A percentile compares a stretch with the other conserved stretches of the same genome.
phyloP scores from a whole-genome alignment of 1,140 invertebrate genomes.

The Drosophila jambulina region DNA sequence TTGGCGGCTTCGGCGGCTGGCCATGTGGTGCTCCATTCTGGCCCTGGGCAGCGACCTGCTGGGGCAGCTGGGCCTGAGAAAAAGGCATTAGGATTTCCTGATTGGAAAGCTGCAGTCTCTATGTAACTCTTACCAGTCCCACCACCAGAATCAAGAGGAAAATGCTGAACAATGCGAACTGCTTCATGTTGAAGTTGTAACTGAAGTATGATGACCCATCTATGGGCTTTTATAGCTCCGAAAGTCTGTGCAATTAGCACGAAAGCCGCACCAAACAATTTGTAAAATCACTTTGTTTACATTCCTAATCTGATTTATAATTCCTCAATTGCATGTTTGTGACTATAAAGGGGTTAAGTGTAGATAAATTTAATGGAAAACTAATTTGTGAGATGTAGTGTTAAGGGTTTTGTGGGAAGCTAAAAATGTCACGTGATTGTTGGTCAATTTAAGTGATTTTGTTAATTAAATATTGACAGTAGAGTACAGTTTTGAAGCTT shows the following conservation, averaged over 20 bases:
- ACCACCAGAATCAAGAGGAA: conserved; percentile 55
- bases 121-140: conserved; percentile 50
- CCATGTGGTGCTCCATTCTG: conserved; percentile 30
- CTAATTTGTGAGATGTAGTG: not conserved
- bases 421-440: not conserved
- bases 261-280: not conserved
- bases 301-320: conserved; percentile 29
- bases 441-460: not conserved
- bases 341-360: not conserved
- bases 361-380: conserved; percentile 9
- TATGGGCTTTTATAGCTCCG: conserved; percentile 46
- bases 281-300: conserved; percentile 32
- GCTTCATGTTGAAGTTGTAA: conserved; percentile 57
- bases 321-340: conserved; percentile 22
- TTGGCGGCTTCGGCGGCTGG: conserved; percentile 17
- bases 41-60: conserved; percentile 36
- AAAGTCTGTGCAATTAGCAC: not conserved
- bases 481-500: not conserved
- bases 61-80: conserved; percentile 38
- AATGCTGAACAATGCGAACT: conserved; percentile 62
- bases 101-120: not conserved
- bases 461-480: not conserved
- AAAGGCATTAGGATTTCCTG: conserved; percentile 2
- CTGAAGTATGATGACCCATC: conserved; percentile 13
- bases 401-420: not conserved